Evolutionary conservation across 1,140 invertebrate genomes (phyloP), one percentile per base, ranked within the genome.

Genomic region (Bombus haemorrhoidalis): DNA sequence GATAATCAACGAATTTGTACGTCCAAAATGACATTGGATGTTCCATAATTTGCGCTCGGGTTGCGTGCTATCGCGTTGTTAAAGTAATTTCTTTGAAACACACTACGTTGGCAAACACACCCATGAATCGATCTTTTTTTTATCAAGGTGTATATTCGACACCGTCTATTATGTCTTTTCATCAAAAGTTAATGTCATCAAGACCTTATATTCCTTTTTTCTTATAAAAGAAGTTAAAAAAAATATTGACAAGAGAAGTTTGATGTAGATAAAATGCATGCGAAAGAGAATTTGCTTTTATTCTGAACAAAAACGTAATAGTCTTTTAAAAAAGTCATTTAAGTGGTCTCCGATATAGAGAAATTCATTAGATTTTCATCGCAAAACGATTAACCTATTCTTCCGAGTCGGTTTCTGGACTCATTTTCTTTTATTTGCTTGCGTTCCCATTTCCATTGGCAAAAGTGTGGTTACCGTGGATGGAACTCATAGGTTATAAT

Each of bases 71-170:
- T 74, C 22, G n/a, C 0, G 57, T 57, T 25, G 41, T 64, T 39
- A 76, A 66, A 76, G 41, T 34, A 76, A 82, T 82, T 66, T 74
- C 72, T 62, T 82, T 3, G 59, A 25, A 10, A 37, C 13, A 28
- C 2, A 15, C 28, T 62, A 37, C 10, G 43, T 34, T 47, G n/a
- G 39, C 22, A 62, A 72, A 82, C 72, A 83, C 81, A 53, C 81
- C 81, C 81, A 76, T 43, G 41, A 43, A 83, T 83, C 72, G 81
- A 83, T 83, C 32, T 68, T 28, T n/a, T n/a, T 68, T 66, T n/a
- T 62, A 32, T 66, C 77, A 3, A 32, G 10, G 59, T 37, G 18
- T 8, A 37, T 59, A 76, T 78, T 43, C 8, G 37, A 34, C 8
- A 13, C 2, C 1, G n/a, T n/a, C n/a, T n/a, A n/a, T 62, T 62